Percentiles rank a stretch among this genome's conserved stretches.
phyloP scores from a whole-genome alignment of 2,888 invertebrate species.

The Tipula helvola region DNA sequence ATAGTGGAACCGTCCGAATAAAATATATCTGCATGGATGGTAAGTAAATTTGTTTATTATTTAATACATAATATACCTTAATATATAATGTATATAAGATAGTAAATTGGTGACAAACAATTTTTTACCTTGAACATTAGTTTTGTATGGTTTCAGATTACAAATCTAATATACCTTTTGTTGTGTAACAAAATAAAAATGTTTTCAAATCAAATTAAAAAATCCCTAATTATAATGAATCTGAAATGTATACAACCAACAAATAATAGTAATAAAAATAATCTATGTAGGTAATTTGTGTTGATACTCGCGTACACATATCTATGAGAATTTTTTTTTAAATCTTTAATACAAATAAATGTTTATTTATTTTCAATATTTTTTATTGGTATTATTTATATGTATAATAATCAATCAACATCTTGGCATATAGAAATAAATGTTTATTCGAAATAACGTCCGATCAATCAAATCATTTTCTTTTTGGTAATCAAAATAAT shows the following conservation, averaged over 20 bases:
- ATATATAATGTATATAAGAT: background rate
- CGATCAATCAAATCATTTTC: background rate
- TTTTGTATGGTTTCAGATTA: background rate
- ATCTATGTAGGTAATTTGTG: background rate
- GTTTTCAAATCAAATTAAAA: background rate
- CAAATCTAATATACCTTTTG: background rate
- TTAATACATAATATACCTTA: background rate
- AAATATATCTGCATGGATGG: conserved; percentile 66
- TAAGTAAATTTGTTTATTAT: conserved; percentile 31
- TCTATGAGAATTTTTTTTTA: background rate
- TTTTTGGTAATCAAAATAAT: background rate
- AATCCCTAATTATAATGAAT: background rate
- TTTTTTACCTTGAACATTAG: background rate
- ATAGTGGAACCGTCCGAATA: conserved; percentile 50
- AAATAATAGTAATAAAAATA: background rate
- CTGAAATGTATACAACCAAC: background rate
- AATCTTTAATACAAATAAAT: background rate
- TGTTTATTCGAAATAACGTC: background rate
- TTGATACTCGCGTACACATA: background rate
- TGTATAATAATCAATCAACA: background rate
- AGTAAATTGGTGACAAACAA: no score
- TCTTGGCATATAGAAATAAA: background rate
- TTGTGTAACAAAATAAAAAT: background rate
- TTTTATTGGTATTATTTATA: background rate
- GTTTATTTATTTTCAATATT: background rate